Evolutionary conservation across 2,888 invertebrate genomes (phyloP).

Genomic region (Acholoe squamosa): DNA sequence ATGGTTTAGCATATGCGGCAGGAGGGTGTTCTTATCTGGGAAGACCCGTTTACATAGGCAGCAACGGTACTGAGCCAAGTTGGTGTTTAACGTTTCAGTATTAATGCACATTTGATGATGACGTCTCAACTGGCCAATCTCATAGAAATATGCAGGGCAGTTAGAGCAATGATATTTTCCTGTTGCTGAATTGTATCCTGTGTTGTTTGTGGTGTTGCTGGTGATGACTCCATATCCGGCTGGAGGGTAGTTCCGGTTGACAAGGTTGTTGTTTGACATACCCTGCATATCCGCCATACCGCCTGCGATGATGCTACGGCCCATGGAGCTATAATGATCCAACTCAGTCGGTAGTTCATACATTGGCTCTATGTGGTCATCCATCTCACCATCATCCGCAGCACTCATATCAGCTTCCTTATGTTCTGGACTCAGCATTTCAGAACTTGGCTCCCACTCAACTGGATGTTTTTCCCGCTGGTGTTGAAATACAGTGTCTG

Average conservation of each 20-base stretch:
- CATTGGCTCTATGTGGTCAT: not conserved
- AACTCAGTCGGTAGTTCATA: slow-evolving; percentile 37
- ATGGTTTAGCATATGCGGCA: slow-evolving; percentile 23
- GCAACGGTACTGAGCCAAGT: slow-evolving; percentile 10
- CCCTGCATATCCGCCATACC: not conserved
- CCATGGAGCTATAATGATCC: slow-evolving; percentile 24
- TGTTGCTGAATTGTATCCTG: not conserved
- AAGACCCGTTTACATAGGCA: slow-evolving; percentile 36
- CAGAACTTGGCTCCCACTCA: slow-evolving; percentile 34
- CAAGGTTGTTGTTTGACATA: not conserved
- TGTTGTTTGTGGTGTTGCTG: not conserved
- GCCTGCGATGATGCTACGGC: slow-evolving; percentile 38
- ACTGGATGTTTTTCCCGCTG: slow-evolving; percentile 68
- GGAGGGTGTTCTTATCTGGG: slow-evolving; percentile 8
- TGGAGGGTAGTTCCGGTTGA: not conserved
- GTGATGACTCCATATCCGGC: too few relatives aligned
- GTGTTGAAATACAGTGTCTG: slow-evolving; percentile 69
- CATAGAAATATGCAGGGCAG: slow-evolving; percentile 51
- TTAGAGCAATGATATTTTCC: slow-evolving; percentile 46
- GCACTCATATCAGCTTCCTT: not conserved
- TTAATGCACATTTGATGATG: slow-evolving; percentile 1
- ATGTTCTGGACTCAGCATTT: not conserved
- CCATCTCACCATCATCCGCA: not conserved
- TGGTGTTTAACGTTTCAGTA: not conserved
- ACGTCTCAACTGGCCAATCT: not conserved